These are phyloP conservation scores for Acanthosepion lycidas DNA, from an alignment of 2,888 invertebrate species.

Conservation along the genomic window DNA sequence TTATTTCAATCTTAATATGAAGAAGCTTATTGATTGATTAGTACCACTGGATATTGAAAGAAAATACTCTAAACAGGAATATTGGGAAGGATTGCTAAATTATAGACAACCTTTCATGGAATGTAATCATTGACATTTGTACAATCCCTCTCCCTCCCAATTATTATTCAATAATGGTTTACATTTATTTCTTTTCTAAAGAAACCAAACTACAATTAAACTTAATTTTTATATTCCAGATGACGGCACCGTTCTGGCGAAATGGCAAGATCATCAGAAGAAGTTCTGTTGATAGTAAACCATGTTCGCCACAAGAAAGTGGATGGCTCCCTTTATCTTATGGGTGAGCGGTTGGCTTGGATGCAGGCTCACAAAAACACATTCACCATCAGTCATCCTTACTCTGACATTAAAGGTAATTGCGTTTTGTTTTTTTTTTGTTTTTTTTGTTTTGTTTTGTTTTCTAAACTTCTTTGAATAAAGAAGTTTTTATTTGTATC, in stretches of 20 bases:
- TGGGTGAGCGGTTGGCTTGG: conserved; percentile 97
- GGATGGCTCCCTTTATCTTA: conserved; percentile 94
- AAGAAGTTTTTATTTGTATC: conserved; percentile 35
- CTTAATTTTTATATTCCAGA: background rate
- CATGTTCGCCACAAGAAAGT: conserved; percentile 96
- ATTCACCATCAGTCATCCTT: conserved; percentile 93
- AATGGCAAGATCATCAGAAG: conserved; percentile 79
- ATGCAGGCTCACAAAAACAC: conserved; percentile 92
- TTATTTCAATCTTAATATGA: background rate
- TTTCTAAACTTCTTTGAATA: background rate
- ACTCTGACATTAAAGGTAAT: conserved; percentile 95
- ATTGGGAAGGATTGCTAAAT: background rate
- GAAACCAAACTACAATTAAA: background rate
- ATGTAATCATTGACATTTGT: background rate
- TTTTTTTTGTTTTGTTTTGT: too few relatives aligned
- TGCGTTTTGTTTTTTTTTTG: too few relatives aligned
- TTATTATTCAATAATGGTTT: too few relatives aligned
- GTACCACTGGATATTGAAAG: background rate
- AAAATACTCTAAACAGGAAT: background rate
- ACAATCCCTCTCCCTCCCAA: too few relatives aligned
- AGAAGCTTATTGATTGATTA: background rate
- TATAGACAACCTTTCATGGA: background rate
- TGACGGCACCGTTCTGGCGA: conserved; percentile 38
- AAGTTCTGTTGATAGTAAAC: conserved; percentile 92
- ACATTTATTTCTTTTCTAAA: background rate